Conservation (phyloP, 2,797 vertebrate genomes). For the Poecilia picta region DNA sequence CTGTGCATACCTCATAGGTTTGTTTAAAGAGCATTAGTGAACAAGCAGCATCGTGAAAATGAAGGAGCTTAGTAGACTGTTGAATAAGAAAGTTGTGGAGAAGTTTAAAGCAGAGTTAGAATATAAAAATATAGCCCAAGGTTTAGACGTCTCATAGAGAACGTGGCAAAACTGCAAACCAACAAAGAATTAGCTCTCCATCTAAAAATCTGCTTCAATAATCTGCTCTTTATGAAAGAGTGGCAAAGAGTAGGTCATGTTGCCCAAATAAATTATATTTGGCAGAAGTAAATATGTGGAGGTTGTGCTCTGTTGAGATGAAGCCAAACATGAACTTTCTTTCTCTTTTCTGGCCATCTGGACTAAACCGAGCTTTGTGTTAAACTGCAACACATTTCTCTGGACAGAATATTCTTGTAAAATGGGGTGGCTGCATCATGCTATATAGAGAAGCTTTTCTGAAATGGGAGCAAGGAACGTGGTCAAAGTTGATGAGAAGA, state of each 20-base stretch:
- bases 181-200: neutral
- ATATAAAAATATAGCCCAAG: neutral
- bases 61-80: neutral
- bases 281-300: neutral
- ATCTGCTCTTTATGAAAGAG: neutral
- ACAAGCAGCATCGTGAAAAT: neutral
- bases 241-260: neutral
- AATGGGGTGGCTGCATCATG: neutral
- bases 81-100: neutral
- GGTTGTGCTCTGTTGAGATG: neutral
- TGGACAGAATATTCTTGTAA: neutral
- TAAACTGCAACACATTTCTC: neutral
- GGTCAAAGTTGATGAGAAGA: neutral
- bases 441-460: neutral
- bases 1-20: neutral
- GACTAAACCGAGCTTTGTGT: neutral
- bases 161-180: neutral
- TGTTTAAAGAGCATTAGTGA: neutral
- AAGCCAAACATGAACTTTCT: neutral
- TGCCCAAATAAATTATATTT: neutral
- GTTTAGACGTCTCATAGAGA: neutral
- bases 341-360: neutral
- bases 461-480: neutral
- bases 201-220: neutral
- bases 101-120: neutral